Evolutionary conservation across 2,888 invertebrate genomes (phyloP).

Genomic region (Steinernema scapterisci): DNA sequence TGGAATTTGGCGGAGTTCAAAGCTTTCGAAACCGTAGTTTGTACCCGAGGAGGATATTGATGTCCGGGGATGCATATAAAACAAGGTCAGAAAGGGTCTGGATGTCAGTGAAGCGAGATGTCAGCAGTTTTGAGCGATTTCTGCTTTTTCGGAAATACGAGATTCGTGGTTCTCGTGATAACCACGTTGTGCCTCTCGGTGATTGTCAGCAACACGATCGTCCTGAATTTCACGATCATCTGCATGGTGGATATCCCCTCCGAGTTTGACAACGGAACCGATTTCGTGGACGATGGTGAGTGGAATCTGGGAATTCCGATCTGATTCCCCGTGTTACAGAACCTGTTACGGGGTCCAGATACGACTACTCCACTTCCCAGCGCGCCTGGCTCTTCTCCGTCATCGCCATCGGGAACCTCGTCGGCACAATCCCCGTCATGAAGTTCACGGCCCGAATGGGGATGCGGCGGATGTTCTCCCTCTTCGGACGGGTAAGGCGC

Average conservation of each 20-base stretch:
- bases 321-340: not conserved
- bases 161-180: slow-evolving; percentile 1
- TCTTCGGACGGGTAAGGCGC: slow-evolving; percentile 22
- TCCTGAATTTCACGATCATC: not conserved
- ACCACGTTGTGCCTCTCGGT: not conserved
- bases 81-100: not conserved
- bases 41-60: not conserved
- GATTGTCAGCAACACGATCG: slow-evolving; percentile 17
- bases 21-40: not conserved
- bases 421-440: slow-evolving; percentile 38
- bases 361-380: not conserved
- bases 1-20: not conserved
- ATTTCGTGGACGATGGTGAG: not conserved
- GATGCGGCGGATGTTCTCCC: slow-evolving; percentile 19
- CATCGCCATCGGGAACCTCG: slow-evolving; percentile 39
- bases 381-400: slow-evolving; percentile 41
- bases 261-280: not conserved
- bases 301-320: not conserved
- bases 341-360: not conserved
- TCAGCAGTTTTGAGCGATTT: not conserved
- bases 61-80: not conserved
- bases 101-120: not conserved
- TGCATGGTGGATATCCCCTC: not conserved
- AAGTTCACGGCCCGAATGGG: slow-evolving; percentile 35
- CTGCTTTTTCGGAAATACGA: not conserved